Evolutionary conservation across 2,113 vertebrate species (phyloP), one percentile per base, ranked within the genome.

Genomic region (Mesembrinibis cayennensis): DNA sequence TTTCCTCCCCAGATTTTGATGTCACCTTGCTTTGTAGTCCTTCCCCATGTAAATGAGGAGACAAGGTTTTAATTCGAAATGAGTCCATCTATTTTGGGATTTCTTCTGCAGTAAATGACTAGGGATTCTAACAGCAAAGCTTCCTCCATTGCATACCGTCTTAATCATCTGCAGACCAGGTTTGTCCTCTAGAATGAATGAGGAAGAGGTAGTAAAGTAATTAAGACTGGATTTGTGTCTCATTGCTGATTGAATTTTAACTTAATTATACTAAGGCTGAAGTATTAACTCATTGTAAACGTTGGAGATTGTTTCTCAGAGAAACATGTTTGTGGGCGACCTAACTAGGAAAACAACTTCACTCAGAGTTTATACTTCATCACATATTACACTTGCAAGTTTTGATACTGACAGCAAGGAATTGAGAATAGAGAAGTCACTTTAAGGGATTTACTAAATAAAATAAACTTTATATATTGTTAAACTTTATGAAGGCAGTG

Each of bases 191-290:
- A 65, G 66, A 94, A 82, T 79, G 61, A 91, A 85, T 65, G 53
- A 94, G 34, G 78, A 91, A 89, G 56, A 76, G 44, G 47, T 93
- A 85, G 40, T 87, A 62, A 84, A 94, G 65, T 94, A 91, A 93
- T 96, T 96, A 93, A 96, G 84, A 59, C 73, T 94, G 84, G 53
- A 88, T 96, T 97, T 89, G 21, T 66, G 38, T 91, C 55, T 95
- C 52, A 56, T 45, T 94, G 36, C 23, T 91, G 83, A 93, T 87
- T 84, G 69, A 87, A 71, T 96, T 95, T 92, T 89, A 81, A 82
- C 19, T 45, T 65, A 79, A 91, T 91, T 89, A 72, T 84, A 36
- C 38, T 67, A 71, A 89, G 36, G 65, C 52, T 96, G 55, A 81
- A 87, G 61, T 87, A 76, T 87, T 91, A 87, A 69, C 36, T 89